phyloP scores from a whole-genome alignment of 2,113 vertebrate genomes.

The Lutjanus erythropterus region DNA sequence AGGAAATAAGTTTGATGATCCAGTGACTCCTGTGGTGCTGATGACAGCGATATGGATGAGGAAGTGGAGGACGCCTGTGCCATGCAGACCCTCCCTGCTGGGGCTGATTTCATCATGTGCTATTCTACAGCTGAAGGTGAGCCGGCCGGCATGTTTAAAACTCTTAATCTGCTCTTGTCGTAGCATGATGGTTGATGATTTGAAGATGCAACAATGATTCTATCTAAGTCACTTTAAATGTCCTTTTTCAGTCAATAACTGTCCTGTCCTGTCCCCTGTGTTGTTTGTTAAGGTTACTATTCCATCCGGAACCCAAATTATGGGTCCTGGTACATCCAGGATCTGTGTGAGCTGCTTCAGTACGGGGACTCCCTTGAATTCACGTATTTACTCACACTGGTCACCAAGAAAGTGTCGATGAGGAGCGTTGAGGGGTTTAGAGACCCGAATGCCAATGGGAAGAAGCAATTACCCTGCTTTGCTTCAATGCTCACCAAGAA shows the following conservation, averaged over 20 bases:
- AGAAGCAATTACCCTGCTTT: slow-evolving; percentile 98
- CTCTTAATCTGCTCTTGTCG: neutral
- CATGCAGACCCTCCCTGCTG: slow-evolving; percentile 90
- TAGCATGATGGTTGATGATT: neutral
- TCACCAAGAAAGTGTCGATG: slow-evolving; percentile 93
- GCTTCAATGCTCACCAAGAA: slow-evolving; percentile 98
- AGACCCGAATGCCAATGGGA: slow-evolving; percentile 86
- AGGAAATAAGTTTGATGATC: slow-evolving; percentile 89
- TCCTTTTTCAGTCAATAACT: neutral
- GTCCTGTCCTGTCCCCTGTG: neutral
- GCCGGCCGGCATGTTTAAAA: neutral
- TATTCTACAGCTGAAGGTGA: slow-evolving; percentile 97
- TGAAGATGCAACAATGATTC: neutral
- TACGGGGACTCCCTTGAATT: slow-evolving; percentile 90
- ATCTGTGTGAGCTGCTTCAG: slow-evolving; percentile 90
- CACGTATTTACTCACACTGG: slow-evolving; percentile 93
- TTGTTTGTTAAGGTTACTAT: slow-evolving; percentile 89
- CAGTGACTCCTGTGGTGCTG: slow-evolving; percentile 85
- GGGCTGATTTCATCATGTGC: slow-evolving; percentile 97
- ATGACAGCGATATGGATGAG: slow-evolving; percentile 80
- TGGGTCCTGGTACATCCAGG: slow-evolving; percentile 98
- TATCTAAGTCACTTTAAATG: neutral
- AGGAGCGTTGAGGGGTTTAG: slow-evolving; percentile 84
- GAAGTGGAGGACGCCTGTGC: slow-evolving; percentile 90
- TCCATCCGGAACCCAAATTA: slow-evolving; percentile 92